phyloP scores from a whole-genome alignment of 2,113 vertebrate genomes.

The Siphamia tubifer region DNA sequence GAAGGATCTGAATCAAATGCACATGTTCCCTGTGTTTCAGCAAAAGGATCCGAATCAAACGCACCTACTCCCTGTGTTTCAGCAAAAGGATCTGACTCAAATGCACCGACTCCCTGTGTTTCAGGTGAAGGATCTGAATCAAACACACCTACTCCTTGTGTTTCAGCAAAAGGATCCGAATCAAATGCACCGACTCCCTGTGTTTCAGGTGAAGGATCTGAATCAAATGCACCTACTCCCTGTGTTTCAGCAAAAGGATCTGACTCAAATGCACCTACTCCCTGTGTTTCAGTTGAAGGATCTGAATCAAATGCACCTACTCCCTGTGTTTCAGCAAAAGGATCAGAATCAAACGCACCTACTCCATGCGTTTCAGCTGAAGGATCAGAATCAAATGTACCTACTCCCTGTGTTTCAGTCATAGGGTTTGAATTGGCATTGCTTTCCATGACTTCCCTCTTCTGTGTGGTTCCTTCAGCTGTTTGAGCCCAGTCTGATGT shows the following conservation, averaged over 20 bases:
- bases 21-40: not conserved
- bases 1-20: not conserved
- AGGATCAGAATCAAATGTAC: not conserved
- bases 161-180: not conserved
- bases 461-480: not conserved
- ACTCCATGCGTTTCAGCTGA: not conserved
- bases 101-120: not conserved
- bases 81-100: constrained; percentile 8
- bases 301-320: not conserved
- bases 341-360: not conserved
- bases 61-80: not conserved
- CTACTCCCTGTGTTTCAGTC: not conserved
- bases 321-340: rapidly evolving
- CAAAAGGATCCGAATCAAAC: not conserved
- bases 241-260: not conserved
- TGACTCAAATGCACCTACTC: not conserved
- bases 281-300: not conserved
- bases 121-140: not conserved
- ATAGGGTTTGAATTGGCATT: no score
- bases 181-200: constrained; percentile 1
- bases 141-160: constrained; percentile 1
- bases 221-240: not conserved
- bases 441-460: no score
- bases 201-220: not conserved
- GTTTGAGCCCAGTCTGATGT: constrained; percentile 2